Percentiles rank a stretch among this genome's conserved stretches.
Conservation (phyloP, 2,113 vertebrate genomes). For the Myodes glareolus region DNA sequence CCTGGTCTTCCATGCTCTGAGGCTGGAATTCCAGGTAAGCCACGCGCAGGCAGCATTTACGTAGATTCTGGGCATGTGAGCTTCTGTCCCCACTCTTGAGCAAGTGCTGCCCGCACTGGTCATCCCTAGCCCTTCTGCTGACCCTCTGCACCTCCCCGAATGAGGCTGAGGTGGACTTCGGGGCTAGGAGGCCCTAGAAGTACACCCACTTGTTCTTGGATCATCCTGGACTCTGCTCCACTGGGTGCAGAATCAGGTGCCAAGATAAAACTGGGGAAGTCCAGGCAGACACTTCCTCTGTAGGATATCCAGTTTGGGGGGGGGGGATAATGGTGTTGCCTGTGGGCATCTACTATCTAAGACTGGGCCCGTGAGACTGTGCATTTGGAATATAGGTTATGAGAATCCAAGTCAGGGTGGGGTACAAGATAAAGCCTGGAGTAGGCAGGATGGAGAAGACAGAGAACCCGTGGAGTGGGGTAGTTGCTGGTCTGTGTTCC, state of each 20-base stretch:
- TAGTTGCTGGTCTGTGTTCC: background rate
- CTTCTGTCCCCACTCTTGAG: background rate
- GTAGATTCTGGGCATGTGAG: background rate
- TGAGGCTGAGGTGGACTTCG: background rate
- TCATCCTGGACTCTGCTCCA: background rate
- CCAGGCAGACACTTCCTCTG: background rate
- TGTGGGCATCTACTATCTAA: background rate
- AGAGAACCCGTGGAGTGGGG: background rate
- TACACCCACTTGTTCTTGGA: background rate
- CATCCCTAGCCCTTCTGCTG: background rate
- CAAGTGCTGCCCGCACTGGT: too few relatives aligned
- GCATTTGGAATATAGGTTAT: background rate
- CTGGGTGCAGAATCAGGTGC: background rate
- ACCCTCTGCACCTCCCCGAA: accelerated
- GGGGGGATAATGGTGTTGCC: too few relatives aligned
- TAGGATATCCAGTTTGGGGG: background rate
- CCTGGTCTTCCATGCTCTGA: background rate
- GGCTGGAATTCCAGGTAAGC: background rate
- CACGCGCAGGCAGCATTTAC: background rate
- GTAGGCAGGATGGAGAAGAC: background rate
- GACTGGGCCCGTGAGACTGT: background rate
- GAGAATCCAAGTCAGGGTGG: background rate
- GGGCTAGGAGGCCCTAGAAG: accelerated
- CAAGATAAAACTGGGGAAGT: background rate
- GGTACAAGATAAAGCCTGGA: background rate